Conservation (phyloP, 2,113 vertebrate genomes). For the Carettochelys insculpta region DNA sequence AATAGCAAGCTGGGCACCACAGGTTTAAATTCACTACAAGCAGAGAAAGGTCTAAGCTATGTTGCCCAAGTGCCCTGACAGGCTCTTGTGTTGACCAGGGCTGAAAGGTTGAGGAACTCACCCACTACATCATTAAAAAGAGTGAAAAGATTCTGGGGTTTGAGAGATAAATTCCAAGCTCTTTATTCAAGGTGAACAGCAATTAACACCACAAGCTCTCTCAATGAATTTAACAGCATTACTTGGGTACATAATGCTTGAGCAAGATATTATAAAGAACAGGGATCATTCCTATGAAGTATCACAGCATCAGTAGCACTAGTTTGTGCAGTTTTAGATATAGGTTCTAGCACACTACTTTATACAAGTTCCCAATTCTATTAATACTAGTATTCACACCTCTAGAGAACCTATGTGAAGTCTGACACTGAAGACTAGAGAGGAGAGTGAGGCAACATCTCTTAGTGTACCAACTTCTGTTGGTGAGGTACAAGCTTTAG, state of each 20-base stretch:
- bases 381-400: neutral
- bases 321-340: neutral
- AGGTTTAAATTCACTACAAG: too few species aligned
- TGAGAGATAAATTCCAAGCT: rapidly evolving
- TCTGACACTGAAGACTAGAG: neutral
- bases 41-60: neutral
- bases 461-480: neutral
- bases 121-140: neutral
- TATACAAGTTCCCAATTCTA: neutral
- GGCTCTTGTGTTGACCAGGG: neutral
- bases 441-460: neutral
- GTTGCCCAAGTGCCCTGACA: neutral
- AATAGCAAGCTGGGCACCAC: too few species aligned
- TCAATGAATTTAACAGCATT: too few species aligned
- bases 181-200: neutral
- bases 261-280: neutral
- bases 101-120: neutral
- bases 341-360: neutral
- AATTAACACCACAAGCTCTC: neutral
- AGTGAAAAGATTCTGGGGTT: neutral
- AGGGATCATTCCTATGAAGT: neutral
- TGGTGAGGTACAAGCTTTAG: neutral
- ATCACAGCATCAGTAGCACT: neutral
- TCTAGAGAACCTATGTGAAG: neutral
- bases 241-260: too few species aligned